Evolutionary conservation across 2,113 vertebrate genomes (phyloP).

Genomic region (Myotis yumanensis): DNA sequence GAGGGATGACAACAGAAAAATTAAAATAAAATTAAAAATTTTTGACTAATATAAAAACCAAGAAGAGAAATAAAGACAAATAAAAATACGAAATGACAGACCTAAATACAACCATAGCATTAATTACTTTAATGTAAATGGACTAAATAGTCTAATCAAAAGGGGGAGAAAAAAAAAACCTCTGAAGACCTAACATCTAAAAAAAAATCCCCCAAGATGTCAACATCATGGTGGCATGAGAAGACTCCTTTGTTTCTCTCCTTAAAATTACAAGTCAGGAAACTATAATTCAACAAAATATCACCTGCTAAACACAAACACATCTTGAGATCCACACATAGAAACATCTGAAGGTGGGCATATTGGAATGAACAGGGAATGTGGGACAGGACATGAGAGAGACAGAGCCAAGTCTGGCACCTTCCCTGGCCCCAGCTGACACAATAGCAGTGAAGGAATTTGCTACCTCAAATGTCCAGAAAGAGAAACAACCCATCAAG

Average conservation of each 20-base stretch:
- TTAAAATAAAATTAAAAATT: not conserved
- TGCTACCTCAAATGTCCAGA: not conserved
- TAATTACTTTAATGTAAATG: conserved; percentile 20
- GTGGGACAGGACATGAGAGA: not conserved
- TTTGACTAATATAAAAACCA: not conserved
- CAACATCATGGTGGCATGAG: not conserved
- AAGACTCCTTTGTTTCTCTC: not conserved
- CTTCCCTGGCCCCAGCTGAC: not conserved
- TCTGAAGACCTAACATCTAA: not conserved
- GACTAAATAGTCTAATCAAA: not conserved
- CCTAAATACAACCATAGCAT: not conserved
- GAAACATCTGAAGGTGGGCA: not conserved
- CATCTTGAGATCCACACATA: not conserved
- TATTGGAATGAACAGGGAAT: not conserved
- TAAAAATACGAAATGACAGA: not conserved
- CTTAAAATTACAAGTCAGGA: not conserved
- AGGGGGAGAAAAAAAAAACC: not conserved
- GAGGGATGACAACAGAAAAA: not conserved
- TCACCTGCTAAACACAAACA: not conserved
- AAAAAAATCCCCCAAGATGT: not conserved
- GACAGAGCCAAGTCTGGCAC: not conserved
- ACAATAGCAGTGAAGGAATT: too few species aligned
- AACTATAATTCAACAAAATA: not conserved
- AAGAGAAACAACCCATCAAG: not conserved
- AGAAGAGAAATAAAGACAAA: not conserved